Base-by-base conservation (phyloP, 2,113 vertebrate genomes). In the Sturnus vulgaris region DNA sequence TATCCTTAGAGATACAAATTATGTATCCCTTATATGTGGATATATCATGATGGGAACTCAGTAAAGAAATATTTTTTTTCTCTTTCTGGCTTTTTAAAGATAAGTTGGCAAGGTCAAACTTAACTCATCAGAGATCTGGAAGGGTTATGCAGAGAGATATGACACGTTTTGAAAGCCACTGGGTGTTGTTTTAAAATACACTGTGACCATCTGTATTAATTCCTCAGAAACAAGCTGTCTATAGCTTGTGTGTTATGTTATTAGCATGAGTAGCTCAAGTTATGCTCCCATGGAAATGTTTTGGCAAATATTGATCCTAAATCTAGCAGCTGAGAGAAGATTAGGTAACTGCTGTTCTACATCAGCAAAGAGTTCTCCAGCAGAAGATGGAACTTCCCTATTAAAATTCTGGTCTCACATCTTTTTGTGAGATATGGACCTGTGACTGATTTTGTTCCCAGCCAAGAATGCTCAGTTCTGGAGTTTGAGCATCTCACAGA, bases 221-320 rank as follows among this genome's bases (percentile, higher is more conserved):
- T 88, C 17, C 39, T 27, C 57, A 77, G 28, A 85, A 86, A 82
- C 13, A 47, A 77, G 37, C 3, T 61, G 5, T 40, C 50, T 60
- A 18, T n/a, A 42, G 7, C 18, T 33, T 0, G 2, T 20, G 8
- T 1, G 1, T 49, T 75, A 35, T 12, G 16, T 55, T 31, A 50
- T 39, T n/a, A 61, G 20, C 14, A n/a, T 7, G 15, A 80, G 23
- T 28, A 79, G 71, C 20, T 35, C 17, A 40, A 53, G 17, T 31
- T 52, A 40, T 60, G 44, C 14, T 83, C 20, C n/a, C 14, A 7
- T 49, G 33, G 37, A 80, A 79, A 33, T 53, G 3, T 56, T 46
- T 63, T 79, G 44, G 40, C 44, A 78, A 60, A 73, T 68, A 94
- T 5, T 61, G 21, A 61, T 63, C 39, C 28, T 53, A 73, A 88